Evolutionary conservation across 2,888 invertebrate species (phyloP), one percentile per base, ranked within the genome.

Genomic region (Drosophila antonietae): DNA sequence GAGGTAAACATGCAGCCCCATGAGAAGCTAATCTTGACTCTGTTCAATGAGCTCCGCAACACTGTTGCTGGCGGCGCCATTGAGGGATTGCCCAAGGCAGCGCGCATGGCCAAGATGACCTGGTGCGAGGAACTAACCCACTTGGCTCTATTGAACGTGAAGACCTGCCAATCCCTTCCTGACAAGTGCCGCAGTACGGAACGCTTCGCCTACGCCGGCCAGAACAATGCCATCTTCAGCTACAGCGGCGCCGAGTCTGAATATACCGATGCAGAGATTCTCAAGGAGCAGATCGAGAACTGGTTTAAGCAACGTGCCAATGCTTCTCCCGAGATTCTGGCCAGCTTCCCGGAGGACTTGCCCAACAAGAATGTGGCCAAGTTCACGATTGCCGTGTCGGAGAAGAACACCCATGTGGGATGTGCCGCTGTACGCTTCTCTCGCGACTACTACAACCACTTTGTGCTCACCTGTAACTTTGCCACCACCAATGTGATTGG

Each of bases 141-240:
- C 18, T 44, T 86, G 67, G 86, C 86, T 0, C 44, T 68, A 0
- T 56, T 68, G 5, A 86, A 86, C 65, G 86, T 81, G 10, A 81
- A 81, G 62, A 83, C 82, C 8, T 86, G 86, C 41, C 66, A 68
- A 18, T 83, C 82, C 33, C 14, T 75, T 55, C 69, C 78, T 12
- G 83, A 83, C 33, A 82, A 81, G 46, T 83, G 83, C 46, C 84
- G 82, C 63, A 81, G 80, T 44, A 83, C 83, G 1, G 84, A 84
- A n/a, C 73, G 82, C 28, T 83, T 84, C 20, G 82, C 74, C 2
- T 81, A 84, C 47, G 82, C 83, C 14, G 83, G 83, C 15, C 83
- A 83, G 61, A 83, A 80, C 56, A 78, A 73, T 46, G 83, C 82
- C 28, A 83, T 83, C 12, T 81, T 83, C 68, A 83, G 83, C 49